Percentiles rank a stretch among this genome's conserved stretches.
phyloP scores from a whole-genome alignment of 2,888 invertebrate genomes.

The Pheosia gnoma region DNA sequence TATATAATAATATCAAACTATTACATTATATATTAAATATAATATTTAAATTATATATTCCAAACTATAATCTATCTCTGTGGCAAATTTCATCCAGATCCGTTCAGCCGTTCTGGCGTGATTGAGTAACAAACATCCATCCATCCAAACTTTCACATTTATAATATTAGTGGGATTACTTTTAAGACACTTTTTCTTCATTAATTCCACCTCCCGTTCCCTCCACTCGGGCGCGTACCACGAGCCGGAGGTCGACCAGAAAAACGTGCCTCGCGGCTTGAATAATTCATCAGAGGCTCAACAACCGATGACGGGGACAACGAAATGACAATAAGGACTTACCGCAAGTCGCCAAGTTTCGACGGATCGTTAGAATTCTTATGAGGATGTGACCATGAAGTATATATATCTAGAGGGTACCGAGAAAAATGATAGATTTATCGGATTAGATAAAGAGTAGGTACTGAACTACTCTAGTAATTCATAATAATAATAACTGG shows the following conservation, averaged over 20 bases:
- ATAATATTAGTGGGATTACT: too few species aligned
- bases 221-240: constrained; percentile 16
- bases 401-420: neutral
- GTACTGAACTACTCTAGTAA: too few species aligned
- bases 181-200: neutral
- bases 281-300: constrained; percentile 63
- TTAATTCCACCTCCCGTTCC: constrained; percentile 2
- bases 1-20: neutral
- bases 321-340: constrained; percentile 50
- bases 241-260: constrained; percentile 45
- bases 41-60: too few species aligned
- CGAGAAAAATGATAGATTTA: neutral
- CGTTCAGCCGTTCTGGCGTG: too few species aligned
- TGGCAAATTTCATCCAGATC: too few species aligned
- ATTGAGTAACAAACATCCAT: too few species aligned
- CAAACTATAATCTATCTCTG: too few species aligned
- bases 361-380: neutral
- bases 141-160: too few species aligned
- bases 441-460: too few species aligned
- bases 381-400: neutral
- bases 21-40: too few species aligned
- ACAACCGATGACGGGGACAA: constrained; percentile 46
- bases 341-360: constrained; percentile 12
- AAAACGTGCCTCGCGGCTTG: constrained; percentile 57
- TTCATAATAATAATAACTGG: too few species aligned